Conservation (phyloP, 2,113 vertebrate species). For the Salvator merianae region DNA sequence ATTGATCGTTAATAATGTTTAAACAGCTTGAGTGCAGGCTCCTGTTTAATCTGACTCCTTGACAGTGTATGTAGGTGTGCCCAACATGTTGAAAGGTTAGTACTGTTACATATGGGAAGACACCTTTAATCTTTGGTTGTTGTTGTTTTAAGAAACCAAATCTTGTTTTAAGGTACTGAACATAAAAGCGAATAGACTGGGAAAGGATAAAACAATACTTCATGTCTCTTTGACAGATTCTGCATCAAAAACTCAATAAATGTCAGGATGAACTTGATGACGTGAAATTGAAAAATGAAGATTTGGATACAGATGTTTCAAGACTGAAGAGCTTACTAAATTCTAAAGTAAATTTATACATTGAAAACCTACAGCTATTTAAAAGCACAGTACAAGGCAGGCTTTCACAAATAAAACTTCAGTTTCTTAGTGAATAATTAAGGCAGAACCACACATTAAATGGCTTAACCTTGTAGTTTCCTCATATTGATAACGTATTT, state of each 20-base stretch:
- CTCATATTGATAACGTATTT: not conserved
- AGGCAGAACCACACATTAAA: not conserved
- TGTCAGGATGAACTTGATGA: constrained; percentile 68
- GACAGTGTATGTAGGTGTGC: too few species aligned
- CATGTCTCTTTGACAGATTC: constrained; percentile 60
- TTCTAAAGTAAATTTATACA: constrained; percentile 70
- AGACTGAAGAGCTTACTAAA: constrained; percentile 73
- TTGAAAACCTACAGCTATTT: constrained; percentile 19
- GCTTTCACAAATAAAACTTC: not conserved
- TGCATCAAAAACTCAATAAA: constrained; percentile 68
- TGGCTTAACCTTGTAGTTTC: not conserved
- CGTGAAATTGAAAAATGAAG: constrained; percentile 70
- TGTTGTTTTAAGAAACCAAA: accelerated
- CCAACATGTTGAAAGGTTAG: too few species aligned
- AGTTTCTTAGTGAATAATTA: not conserved
- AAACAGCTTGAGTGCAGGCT: too few species aligned
- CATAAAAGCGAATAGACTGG: not conserved
- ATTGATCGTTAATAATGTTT: too few species aligned
- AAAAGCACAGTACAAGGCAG: not conserved
- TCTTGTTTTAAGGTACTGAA: not conserved
- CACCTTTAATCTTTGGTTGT: not conserved
- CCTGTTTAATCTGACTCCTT: not conserved
- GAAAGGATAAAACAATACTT: constrained; percentile 25
- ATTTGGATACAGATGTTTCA: constrained; percentile 62
- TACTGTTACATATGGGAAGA: not conserved